Percentiles rank a stretch among this genome's conserved stretches.
Conservation (phyloP, 2,113 vertebrate genomes). For the Isichthys henryi region DNA sequence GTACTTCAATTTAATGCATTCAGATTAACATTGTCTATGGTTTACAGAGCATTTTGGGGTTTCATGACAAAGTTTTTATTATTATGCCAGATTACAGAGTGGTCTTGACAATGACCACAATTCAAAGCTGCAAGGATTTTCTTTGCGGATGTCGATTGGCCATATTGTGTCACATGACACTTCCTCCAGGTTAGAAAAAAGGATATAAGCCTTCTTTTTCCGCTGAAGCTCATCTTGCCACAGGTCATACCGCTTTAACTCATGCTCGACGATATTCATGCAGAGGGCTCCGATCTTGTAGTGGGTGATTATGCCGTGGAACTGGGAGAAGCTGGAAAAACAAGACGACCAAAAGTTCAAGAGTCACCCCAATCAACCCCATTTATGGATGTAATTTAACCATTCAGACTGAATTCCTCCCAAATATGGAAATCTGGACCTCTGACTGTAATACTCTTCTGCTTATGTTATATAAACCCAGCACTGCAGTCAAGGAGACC, state of each 20-base stretch:
- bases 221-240: slow-evolving; percentile 92
- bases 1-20: not conserved
- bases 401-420: not conserved
- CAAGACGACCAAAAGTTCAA: slow-evolving; percentile 21
- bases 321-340: slow-evolving; percentile 79
- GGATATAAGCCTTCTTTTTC: slow-evolving; percentile 92
- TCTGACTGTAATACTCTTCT: not conserved
- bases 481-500: slow-evolving; percentile 40
- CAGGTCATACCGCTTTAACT: slow-evolving; percentile 85
- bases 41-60: not conserved
- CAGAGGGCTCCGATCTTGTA: slow-evolving; percentile 91
- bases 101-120: not conserved
- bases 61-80: not conserved
- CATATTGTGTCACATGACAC: not conserved
- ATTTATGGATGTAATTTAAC: not conserved
- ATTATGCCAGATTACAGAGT: not conserved
- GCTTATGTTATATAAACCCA: slow-evolving; percentile 19
- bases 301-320: slow-evolving; percentile 85
- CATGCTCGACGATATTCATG: slow-evolving; percentile 90
- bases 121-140: not conserved
- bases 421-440: not conserved
- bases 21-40: not conserved
- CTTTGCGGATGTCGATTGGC: not conserved
- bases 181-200: slow-evolving; percentile 41
- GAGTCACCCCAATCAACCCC: not conserved